These are phyloP conservation scores for Brassicogethes aeneus DNA, from an alignment of 2,888 invertebrate genomes.

Conservation along the genomic window DNA sequence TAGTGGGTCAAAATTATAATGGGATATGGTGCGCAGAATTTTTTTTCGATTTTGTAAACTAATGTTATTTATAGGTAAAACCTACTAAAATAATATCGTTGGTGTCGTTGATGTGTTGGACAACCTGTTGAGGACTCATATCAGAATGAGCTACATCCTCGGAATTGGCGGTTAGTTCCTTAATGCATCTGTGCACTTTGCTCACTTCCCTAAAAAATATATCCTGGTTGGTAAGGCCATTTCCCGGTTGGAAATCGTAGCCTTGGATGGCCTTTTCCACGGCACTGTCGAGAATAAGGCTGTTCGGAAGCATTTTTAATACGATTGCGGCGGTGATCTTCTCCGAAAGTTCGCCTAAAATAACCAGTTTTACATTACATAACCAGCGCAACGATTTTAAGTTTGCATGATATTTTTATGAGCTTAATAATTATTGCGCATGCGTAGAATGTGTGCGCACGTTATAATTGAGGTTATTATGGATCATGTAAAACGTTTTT, in stretches of 20 bases:
- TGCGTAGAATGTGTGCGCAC: too few species aligned
- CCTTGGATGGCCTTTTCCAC: constrained; percentile 46
- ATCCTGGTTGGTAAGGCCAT: constrained; percentile 59
- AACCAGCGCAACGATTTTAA: too few species aligned
- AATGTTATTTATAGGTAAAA: too few species aligned
- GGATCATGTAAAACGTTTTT: too few species aligned
- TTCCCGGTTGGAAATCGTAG: constrained; percentile 39
- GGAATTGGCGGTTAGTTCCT: constrained; percentile 51
- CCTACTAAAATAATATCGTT: constrained; percentile 50
- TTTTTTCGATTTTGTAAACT: too few species aligned
- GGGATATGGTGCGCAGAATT: too few species aligned
- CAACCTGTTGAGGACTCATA: constrained; percentile 47
- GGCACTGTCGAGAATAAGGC: constrained; percentile 48
- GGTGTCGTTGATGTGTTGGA: constrained; percentile 45
- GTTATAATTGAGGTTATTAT: too few species aligned
- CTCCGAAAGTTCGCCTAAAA: constrained; percentile 61
- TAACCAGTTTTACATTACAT: not conserved
- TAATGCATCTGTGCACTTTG: constrained; percentile 56
- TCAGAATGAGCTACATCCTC: constrained; percentile 52
- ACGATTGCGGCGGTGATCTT: constrained; percentile 67
- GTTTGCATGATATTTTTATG: too few species aligned
- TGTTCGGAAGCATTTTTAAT: constrained; percentile 54
- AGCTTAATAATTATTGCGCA: too few species aligned
- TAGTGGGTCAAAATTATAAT: too few species aligned
- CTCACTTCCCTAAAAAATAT: constrained; percentile 66